Conservation (phyloP, 2,888 invertebrate genomes). For the Drosophila neonasuta region DNA sequence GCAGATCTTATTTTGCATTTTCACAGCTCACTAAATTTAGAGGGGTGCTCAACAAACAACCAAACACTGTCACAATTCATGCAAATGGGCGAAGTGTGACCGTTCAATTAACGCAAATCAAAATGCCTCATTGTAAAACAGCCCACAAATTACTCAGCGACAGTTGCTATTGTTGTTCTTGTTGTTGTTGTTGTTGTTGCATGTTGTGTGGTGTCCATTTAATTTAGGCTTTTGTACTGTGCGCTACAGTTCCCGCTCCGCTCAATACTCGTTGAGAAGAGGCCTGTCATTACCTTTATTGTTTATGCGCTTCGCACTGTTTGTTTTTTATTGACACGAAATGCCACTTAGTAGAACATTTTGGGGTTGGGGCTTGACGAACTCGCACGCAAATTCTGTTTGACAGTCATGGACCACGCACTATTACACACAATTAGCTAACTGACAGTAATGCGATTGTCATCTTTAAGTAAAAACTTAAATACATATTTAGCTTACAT, state of each 20-base stretch:
- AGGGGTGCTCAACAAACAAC: constrained; percentile 6
- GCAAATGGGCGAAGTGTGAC: constrained; percentile 54
- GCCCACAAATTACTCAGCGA: constrained; percentile 50
- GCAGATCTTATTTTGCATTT: constrained; percentile 13
- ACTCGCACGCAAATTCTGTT: constrained; percentile 23
- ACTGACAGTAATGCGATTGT: neutral
- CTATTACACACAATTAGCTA: neutral
- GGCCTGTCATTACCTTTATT: constrained; percentile 30
- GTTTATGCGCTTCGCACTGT: constrained; percentile 29
- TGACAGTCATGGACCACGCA: constrained; percentile 8
- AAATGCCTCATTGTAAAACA: constrained; percentile 51
- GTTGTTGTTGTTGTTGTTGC: constrained; percentile 16
- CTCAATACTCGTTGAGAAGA: neutral
- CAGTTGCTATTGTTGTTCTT: constrained; percentile 6
- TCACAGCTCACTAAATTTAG: constrained; percentile 46
- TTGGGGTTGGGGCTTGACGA: constrained; percentile 3
- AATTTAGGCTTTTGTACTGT: constrained; percentile 37
- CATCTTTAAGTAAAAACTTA: neutral
- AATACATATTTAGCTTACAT: neutral
- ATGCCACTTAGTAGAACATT: neutral
- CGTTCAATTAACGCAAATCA: constrained; percentile 63
- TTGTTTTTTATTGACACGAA: constrained; percentile 37
- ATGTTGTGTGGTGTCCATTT: constrained; percentile 37
- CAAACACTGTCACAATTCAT: constrained; percentile 29
- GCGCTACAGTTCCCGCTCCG: constrained; percentile 12